These are phyloP conservation scores for Crepidodera aurea DNA, from an alignment of 2,888 invertebrate genomes.

Conservation along the genomic window DNA sequence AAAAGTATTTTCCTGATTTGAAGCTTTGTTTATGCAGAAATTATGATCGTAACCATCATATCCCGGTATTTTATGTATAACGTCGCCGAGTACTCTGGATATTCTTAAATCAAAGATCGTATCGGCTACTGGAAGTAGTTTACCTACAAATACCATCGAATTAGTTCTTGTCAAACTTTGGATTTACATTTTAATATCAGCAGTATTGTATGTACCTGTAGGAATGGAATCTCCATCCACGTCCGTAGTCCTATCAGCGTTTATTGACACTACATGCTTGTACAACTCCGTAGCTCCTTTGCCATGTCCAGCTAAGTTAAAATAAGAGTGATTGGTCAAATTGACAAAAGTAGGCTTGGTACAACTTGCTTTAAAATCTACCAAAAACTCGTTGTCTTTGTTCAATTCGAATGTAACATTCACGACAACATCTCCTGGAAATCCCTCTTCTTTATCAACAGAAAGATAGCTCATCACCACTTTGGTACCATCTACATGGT, in stretches of 20 bases:
- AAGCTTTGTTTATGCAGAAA: conserved; percentile 76
- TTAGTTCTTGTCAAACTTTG: no score
- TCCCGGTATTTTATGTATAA: conserved; percentile 71
- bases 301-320: conserved; percentile 92
- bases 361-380: conserved; percentile 79
- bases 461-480: conserved; percentile 81
- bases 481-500: conserved; percentile 67
- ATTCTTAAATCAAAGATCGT: conserved; percentile 79
- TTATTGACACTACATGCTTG: conserved; percentile 76
- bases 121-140: conserved; percentile 73
- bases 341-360: conserved; percentile 85
- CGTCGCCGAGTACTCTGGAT: conserved; percentile 70
- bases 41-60: conserved; percentile 82
- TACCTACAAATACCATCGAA: no score
- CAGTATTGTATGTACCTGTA: no score
- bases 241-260: conserved; percentile 79
- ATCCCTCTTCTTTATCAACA: conserved; percentile 84
- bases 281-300: conserved; percentile 70
- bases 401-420: conserved; percentile 76
- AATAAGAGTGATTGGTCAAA: conserved; percentile 88
- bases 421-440: conserved; percentile 82
- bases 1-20: conserved; percentile 66
- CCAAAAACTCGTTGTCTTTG: conserved; percentile 75
- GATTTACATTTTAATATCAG: no score
- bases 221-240: conserved; percentile 76